Evolutionary conservation across 1,140 invertebrate genomes (phyloP), one percentile per base, ranked within the genome.

Genomic region (Gryon sp.): DNA sequence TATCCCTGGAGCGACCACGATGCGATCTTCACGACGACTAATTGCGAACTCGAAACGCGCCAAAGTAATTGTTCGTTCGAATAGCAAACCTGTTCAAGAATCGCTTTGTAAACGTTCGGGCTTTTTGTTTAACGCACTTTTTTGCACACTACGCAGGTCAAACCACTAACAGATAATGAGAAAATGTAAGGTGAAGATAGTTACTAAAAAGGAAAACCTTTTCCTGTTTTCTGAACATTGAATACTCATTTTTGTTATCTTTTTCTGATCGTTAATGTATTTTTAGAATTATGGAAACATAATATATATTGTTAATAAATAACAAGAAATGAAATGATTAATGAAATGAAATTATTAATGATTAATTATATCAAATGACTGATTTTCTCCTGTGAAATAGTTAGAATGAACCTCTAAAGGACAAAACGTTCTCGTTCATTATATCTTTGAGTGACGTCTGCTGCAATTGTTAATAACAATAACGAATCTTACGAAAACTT

Each of bases 11-110:
- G 43, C 52, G 19, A 45, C 63, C 55, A 32, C 28, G 34, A 36
- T 20, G 26, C 41, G 72, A 62, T 63, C 55, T 14, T 16, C 46
- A 19, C 12, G 40, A 50, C 45, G 46, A 68, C 63, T 78, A 73
- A 68, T 78, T 63, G 69, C 52, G 12, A 68, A 30, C 57, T 73
- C 15, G 53, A 45, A 62, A 62, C 46, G 38, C 62, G 60, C 30
- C 43, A 68, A 70, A 76, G 60, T 66, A 72, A 72, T 72, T 59
- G 66, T 72, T 66, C 52, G 26, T 40, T 60, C 45, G 50, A 60
- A 70, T 40, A 65, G 38, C 28, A 63, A 70, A 76, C 65, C 57
- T 41, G 70, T 24, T 15, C 60, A 12, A 30, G 8, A 53, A 74
- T 48, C 32, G 60, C 22, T 26, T 12, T 9, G 59, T 38, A 55